These are phyloP conservation scores for Chamaetylas fuelleborni DNA, from an alignment of 2,113 vertebrate species.

Conservation along the genomic window DNA sequence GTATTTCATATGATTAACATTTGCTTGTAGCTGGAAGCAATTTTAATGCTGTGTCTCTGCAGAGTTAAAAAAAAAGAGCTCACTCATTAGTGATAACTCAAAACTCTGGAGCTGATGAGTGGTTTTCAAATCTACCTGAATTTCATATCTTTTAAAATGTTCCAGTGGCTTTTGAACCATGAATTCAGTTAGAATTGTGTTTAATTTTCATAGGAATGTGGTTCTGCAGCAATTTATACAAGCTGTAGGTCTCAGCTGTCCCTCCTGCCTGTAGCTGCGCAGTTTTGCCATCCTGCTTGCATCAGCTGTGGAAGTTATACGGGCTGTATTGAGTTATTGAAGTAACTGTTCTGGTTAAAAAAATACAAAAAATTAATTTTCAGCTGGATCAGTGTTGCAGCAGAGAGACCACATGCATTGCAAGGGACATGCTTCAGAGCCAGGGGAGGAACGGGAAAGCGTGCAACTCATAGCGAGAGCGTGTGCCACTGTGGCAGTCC, in stretches of 20 bases:
- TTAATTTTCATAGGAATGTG: not conserved
- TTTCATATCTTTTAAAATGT: not conserved
- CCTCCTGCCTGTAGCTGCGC: not conserved
- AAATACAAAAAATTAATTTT: not conserved
- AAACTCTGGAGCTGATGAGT: not conserved
- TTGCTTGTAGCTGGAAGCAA: not conserved
- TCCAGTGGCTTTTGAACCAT: not conserved
- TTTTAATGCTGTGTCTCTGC: not conserved
- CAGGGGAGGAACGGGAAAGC: not conserved
- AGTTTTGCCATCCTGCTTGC: not conserved
- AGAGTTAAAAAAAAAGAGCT: not conserved
- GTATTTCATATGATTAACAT: not conserved
- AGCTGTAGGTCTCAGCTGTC: not conserved
- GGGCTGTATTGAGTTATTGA: not conserved
- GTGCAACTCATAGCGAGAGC: not conserved
- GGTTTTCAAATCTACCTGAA: not conserved
- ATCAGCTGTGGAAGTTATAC: not conserved
- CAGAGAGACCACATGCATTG: not conserved
- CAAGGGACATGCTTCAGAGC: accelerated
- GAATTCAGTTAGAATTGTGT: not conserved
- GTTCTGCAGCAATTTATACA: not conserved
- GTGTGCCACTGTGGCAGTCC: not conserved
- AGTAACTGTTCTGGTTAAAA: not conserved
- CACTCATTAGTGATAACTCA: not conserved
- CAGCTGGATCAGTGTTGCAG: not conserved